phyloP scores from a whole-genome alignment of 2,113 vertebrate genomes.

The Machaerirhynchus nigripectus region DNA sequence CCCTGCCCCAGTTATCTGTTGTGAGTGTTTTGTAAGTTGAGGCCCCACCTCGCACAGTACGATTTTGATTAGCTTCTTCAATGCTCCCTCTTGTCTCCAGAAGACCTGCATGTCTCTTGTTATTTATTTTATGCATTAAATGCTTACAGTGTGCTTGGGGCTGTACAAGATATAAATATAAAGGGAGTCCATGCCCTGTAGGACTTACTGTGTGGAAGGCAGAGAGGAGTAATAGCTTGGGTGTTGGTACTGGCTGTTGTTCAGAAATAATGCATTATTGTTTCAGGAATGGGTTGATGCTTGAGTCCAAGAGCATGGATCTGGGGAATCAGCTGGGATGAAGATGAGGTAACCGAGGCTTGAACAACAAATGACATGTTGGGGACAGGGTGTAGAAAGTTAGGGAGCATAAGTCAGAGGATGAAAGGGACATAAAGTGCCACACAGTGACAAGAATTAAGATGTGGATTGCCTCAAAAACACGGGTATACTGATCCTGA shows the following conservation, averaged over 20 bases:
- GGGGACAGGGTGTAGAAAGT: background rate
- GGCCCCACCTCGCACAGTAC: background rate
- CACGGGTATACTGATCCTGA: background rate
- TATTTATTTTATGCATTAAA: constrained; percentile 63
- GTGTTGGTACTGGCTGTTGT: background rate
- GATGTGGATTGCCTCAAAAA: background rate
- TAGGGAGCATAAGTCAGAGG: background rate
- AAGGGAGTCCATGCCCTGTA: constrained; percentile 19
- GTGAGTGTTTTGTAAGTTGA: background rate
- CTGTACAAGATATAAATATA: constrained; percentile 50
- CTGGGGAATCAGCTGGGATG: background rate
- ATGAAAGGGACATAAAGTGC: background rate
- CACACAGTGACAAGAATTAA: background rate
- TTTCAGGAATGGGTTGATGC: background rate
- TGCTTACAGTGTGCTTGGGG: constrained; percentile 37
- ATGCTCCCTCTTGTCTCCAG: background rate
- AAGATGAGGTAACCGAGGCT: background rate
- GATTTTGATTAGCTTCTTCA: constrained; percentile 26
- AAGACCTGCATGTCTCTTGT: constrained; percentile 22
- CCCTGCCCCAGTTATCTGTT: background rate
- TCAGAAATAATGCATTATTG: background rate
- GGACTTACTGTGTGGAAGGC: background rate
- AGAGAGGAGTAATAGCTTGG: background rate
- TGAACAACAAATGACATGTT: background rate
- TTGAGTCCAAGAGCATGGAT: background rate